These are phyloP conservation scores for Epicauta chinensis DNA, from an alignment of 1,140 invertebrate species.

Conservation along the genomic window DNA sequence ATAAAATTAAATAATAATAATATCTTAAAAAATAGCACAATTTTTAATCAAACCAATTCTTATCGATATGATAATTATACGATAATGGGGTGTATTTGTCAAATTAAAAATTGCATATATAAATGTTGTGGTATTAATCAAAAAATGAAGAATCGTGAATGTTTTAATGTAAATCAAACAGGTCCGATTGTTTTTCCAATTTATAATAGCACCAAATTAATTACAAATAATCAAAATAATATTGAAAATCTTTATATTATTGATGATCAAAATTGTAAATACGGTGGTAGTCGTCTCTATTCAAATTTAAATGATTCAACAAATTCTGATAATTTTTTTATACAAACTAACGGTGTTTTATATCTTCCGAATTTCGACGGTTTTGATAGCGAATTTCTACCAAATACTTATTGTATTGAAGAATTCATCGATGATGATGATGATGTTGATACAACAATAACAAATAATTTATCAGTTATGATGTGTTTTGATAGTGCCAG, in stretches of 20 bases:
- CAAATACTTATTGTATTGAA: constrained; percentile 4
- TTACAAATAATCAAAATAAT: background rate
- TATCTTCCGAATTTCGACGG: constrained; percentile 1
- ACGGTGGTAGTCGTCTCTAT: background rate
- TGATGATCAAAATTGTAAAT: background rate
- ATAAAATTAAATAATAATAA: too few species aligned
- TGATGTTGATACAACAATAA: background rate
- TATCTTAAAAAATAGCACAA: too few species aligned
- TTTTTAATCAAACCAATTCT: too few species aligned
- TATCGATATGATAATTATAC: too few species aligned
- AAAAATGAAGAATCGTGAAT: background rate
- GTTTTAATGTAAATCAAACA: background rate
- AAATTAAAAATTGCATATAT: background rate
- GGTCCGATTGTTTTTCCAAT: background rate
- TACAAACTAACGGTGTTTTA: background rate
- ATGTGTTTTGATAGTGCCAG: background rate
- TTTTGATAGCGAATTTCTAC: background rate
- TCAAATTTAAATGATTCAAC: background rate
- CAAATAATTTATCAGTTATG: background rate
- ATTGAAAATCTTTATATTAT: background rate
- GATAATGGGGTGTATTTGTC: background rate
- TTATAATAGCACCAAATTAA: background rate
- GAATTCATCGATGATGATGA: background rate
- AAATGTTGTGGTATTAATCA: background rate
- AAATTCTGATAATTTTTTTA: constrained; percentile 1